These are phyloP conservation scores for Poeciliopsis gracilis DNA, from an alignment of 2,797 vertebrate genomes.

Conservation along the genomic window DNA sequence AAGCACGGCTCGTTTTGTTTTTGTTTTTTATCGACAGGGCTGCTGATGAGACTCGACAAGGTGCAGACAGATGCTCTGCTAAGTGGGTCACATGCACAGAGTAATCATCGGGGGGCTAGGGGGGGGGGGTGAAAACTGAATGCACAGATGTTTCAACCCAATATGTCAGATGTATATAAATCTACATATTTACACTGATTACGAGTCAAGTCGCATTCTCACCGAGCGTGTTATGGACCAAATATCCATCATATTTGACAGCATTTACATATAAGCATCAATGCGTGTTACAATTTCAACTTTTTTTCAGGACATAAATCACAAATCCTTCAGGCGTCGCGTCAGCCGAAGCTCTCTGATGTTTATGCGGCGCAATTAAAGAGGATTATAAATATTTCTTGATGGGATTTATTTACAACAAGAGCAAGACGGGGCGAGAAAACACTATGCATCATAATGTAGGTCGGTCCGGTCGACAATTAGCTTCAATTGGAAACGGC, in stretches of 20 bases:
- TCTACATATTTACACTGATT: constrained; percentile 14
- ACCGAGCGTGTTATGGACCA: background rate
- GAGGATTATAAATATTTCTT: background rate
- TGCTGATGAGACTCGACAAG: constrained; percentile 24
- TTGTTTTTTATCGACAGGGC: constrained; percentile 26
- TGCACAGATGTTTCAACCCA: constrained; percentile 51
- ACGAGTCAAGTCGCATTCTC: constrained; percentile 1
- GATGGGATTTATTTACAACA: background rate
- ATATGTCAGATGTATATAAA: constrained; percentile 45
- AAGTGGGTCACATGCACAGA: constrained; percentile 70
- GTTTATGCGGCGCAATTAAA: background rate
- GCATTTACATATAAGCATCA: constrained; percentile 15
- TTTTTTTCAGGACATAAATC: constrained; percentile 10
- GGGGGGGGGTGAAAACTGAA: constrained; percentile 24
- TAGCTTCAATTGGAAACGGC: constrained; percentile 53
- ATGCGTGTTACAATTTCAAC: constrained; percentile 25
- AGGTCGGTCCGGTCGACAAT: constrained; percentile 38
- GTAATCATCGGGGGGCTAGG: constrained; percentile 36
- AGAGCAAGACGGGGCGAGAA: constrained; percentile 1
- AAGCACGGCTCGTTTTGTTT: constrained; percentile 18
- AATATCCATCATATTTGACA: constrained; percentile 10
- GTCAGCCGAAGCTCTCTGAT: background rate
- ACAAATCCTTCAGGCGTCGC: background rate
- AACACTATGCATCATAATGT: constrained; percentile 18
- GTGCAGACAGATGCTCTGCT: constrained; percentile 58